Percentiles rank a stretch among this genome's conserved stretches.
These are phyloP conservation scores for Amphipoea oculea DNA, from an alignment of 2,888 invertebrate genomes.

Conservation along the genomic window DNA sequence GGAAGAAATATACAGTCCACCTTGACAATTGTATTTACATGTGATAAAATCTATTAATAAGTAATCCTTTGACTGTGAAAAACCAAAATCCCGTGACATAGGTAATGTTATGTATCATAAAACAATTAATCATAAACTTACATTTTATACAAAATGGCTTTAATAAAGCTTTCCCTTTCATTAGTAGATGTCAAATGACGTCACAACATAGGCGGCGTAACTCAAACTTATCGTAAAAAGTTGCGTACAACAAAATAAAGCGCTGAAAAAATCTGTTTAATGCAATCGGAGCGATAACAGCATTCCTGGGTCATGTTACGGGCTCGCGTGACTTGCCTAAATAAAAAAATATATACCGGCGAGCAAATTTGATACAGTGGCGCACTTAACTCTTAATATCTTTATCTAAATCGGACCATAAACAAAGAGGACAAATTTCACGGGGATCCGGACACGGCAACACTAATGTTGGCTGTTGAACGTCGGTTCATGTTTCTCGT, in stretches of 20 bases:
- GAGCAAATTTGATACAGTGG: constrained; percentile 86
- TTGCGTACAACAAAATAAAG: constrained; percentile 56
- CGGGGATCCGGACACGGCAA: constrained; percentile 65
- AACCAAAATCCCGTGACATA: constrained; percentile 32
- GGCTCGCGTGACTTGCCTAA: constrained; percentile 82
- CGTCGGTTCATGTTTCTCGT: constrained; percentile 53
- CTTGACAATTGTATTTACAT: constrained; percentile 41
- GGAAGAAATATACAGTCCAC: too few relatives aligned
- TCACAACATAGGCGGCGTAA: constrained; percentile 17
- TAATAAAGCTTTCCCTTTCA: constrained; percentile 23
- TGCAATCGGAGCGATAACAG: constrained; percentile 80
- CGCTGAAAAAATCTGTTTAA: constrained; percentile 62
- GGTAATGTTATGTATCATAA: constrained; percentile 8
- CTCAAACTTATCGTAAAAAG: constrained; percentile 51
- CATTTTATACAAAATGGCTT: constrained; percentile 16
- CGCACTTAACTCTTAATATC: constrained; percentile 86
- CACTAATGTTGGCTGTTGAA: constrained; percentile 60
- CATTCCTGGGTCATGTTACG: constrained; percentile 84
- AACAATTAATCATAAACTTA: constrained; percentile 35
- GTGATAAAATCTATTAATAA: too few relatives aligned
- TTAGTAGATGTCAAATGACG: constrained; percentile 43
- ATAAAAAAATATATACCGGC: constrained; percentile 80
- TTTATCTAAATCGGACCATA: constrained; percentile 86
- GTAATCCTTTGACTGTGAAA: constrained; percentile 36
- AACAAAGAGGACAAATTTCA: constrained; percentile 79